These are phyloP conservation scores for Mus spicilegus DNA, from an alignment of 2,113 vertebrate genomes.

Conservation along the genomic window DNA sequence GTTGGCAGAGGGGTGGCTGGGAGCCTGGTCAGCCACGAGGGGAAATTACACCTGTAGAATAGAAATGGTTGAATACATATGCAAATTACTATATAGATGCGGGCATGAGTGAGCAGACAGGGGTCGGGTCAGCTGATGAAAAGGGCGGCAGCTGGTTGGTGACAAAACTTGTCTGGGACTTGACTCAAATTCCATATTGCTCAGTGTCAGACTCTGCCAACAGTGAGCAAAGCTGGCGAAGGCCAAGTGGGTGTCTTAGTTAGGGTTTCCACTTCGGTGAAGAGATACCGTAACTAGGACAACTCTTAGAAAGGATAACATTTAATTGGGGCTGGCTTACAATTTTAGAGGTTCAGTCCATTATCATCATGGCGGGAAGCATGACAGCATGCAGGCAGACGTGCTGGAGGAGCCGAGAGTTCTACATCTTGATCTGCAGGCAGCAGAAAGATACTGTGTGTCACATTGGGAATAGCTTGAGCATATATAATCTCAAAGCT, in stretches of 20 bases:
- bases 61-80: neutral
- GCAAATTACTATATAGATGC: neutral
- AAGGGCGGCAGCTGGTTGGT: neutral
- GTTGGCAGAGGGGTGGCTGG: neutral
- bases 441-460: neutral
- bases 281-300: neutral
- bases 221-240: neutral
- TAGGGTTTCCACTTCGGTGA: neutral
- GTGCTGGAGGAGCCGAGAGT: neutral
- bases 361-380: neutral
- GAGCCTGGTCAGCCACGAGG: neutral
- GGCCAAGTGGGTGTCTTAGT: neutral
- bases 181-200: constrained; percentile 8
- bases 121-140: neutral
- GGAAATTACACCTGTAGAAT: neutral
- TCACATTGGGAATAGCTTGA: neutral
- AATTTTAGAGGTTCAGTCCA: neutral
- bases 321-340: neutral
- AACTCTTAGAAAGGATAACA: neutral
- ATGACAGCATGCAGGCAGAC: neutral
- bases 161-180: neutral
- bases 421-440: neutral
- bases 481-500: neutral
- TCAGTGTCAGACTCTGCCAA: neutral
- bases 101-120: neutral